A percentile compares a stretch with the other conserved stretches of the same genome.
These are phyloP conservation scores for Acromyrmex echinatior DNA, from an alignment of 1,140 invertebrate genomes.

Conservation along the genomic window DNA sequence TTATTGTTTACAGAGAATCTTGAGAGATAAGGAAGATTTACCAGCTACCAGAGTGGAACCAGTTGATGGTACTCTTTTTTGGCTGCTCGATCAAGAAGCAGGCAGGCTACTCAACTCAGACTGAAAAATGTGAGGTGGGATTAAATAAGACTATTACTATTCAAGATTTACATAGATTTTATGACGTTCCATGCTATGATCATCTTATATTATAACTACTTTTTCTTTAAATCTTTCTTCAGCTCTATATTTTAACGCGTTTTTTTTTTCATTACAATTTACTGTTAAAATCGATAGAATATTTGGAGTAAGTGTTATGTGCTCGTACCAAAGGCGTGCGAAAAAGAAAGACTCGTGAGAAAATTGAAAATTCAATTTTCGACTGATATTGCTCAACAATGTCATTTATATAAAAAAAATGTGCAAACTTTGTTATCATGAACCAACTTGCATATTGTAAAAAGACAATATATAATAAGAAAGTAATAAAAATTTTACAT, in stretches of 20 bases:
- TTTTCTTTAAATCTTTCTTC: conserved; percentile 54
- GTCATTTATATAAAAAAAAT: conserved; percentile 32
- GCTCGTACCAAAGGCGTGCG: conserved; percentile 14
- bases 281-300: conserved; percentile 1
- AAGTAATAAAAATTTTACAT: conserved; percentile 51
- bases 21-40: conserved; percentile 91
- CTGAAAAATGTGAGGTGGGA: conserved; percentile 39
- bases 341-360: conserved; percentile 25
- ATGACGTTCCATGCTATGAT: conserved; percentile 73
- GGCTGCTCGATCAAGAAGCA: conserved; percentile 93
- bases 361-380: conserved; percentile 26
- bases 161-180: conserved; percentile 16
- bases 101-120: conserved; percentile 83
- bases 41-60: conserved; percentile 92
- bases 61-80: conserved; percentile 90
- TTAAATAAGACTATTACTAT: conserved; percentile 6
- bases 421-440: conserved; percentile 9
- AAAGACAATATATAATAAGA: conserved; percentile 37
- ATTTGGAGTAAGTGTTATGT: conserved; percentile 28
- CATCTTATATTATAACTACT: conserved; percentile 22
- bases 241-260: conserved; percentile 69
- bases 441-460: conserved; percentile 36
- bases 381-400: conserved; percentile 41
- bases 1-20: conserved; percentile 89
- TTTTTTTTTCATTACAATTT: conserved; percentile 37